Conservation (phyloP, 2,797 vertebrate species). For the Dryobates pubescens region DNA sequence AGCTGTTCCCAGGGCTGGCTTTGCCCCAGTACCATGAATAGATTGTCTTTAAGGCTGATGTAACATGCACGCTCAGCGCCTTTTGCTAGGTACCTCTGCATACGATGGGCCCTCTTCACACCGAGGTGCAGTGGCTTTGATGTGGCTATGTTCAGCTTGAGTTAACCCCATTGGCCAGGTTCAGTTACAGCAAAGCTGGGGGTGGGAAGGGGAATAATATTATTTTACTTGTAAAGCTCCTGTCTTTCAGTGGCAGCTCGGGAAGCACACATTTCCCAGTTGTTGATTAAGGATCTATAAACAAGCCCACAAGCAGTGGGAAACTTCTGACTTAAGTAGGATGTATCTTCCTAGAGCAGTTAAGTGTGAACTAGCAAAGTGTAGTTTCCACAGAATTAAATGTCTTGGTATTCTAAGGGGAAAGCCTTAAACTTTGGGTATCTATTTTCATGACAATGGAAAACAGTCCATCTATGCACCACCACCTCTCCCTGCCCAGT, state of each 20-base stretch:
- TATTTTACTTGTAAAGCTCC: constrained; percentile 48
- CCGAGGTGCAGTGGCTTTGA: constrained; percentile 49
- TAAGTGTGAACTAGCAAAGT: constrained; percentile 43
- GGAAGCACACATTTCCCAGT: constrained; percentile 52
- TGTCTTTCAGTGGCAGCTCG: constrained; percentile 64
- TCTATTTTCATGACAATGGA: background rate
- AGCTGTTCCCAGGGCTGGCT: constrained; percentile 16
- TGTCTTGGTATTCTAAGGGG: background rate
- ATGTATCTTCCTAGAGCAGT: constrained; percentile 39
- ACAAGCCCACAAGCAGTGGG: constrained; percentile 57
- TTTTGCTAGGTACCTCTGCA: background rate
- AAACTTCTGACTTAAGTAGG: constrained; percentile 58
- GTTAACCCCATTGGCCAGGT: constrained; percentile 23
- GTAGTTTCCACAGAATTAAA: constrained; percentile 1
- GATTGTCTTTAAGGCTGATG: background rate
- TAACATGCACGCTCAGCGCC: constrained; percentile 48
- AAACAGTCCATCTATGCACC: background rate
- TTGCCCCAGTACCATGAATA: constrained; percentile 5
- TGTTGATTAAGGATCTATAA: constrained; percentile 67
- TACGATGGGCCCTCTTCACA: constrained; percentile 1
- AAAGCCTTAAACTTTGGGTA: background rate
- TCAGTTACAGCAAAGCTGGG: constrained; percentile 16
- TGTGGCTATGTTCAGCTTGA: constrained; percentile 35
- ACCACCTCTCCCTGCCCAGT: no score
- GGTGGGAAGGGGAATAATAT: constrained; percentile 28